Base-by-base conservation (phyloP, 2,797 vertebrate genomes). In the Arrhamphus sclerolepis region DNA sequence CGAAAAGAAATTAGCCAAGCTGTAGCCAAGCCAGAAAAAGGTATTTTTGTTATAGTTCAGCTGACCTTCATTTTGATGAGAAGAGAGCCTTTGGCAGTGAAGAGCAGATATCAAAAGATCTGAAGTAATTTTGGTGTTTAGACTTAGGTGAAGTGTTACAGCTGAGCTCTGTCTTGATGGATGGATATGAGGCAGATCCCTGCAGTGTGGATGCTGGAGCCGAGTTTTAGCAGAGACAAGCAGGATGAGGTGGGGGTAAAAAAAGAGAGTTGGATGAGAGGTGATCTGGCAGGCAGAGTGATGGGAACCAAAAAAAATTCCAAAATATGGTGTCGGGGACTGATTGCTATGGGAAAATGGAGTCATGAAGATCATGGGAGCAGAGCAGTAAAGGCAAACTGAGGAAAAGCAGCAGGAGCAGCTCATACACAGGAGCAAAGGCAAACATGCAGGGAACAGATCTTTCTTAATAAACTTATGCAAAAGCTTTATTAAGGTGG, bases 291-390 rank as follows among this genome's bases (percentile, higher is more conserved):
- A 18, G 34, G 38, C 14, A 47, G 56, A 19, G 19, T 38, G 34
- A 14, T 13, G 14, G 34, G 14, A 38, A 26, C 24, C 34, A 13
- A 3, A 16, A 14, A 38, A 13, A 4, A 18, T 13, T 31, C 13
- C 21, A 22, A 50, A 8, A 29, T 2, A 20, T 28, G 46, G 7
- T 10, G 13, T 28, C 1, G 10, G 17, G 7, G 38, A 50, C 22
- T 17, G 22, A 42, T 42, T 49, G 57, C 26, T 49, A 41, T 19
- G 17, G n/a, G 10, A 21, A 24, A 16, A 60, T 6, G 26, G 7
- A 18, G 38, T 47, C 31, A 59, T 16, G 34, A 38, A 48, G 24
- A 46, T 46, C 29, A 57, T 59, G 9, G 38, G 29, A 24, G 51
- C 21, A 41, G 24, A 40, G 38, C 1, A 11, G 22, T 16, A 3